A percentile compares a stretch with the other conserved stretches of the same genome.
Evolutionary conservation across 2,797 vertebrate species (phyloP).

Genomic region (Paedocypris micromegethes): DNA sequence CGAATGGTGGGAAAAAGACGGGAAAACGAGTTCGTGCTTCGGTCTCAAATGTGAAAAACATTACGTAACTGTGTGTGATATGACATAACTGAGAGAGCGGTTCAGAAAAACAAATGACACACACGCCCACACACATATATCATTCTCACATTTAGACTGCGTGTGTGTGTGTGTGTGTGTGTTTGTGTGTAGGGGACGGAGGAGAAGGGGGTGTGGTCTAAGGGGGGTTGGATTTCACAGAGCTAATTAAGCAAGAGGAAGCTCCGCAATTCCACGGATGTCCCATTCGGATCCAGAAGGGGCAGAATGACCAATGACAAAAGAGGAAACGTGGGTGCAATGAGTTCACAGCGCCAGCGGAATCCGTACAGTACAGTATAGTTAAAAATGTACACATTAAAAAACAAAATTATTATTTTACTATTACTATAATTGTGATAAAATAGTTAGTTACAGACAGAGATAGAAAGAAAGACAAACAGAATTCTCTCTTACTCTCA

Average conservation of each 20-base stretch:
- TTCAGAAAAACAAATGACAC: background rate
- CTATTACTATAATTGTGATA: too few species aligned
- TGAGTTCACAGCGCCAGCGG: constrained; percentile 65
- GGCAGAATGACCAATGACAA: constrained; percentile 21
- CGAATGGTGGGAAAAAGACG: constrained; percentile 1
- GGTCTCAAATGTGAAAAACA: background rate
- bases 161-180: constrained; percentile 35
- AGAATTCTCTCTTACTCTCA: background rate
- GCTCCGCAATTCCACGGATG: constrained; percentile 31
- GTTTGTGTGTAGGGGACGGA: constrained; percentile 26
- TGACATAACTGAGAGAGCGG: too few species aligned
- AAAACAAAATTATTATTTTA: too few species aligned
- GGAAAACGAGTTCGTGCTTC: constrained; percentile 1
- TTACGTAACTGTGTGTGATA: too few species aligned
- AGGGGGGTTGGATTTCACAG: constrained; percentile 48
- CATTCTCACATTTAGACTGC: constrained; percentile 31
- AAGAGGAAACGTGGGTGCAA: constrained; percentile 56
- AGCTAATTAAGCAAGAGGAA: constrained; percentile 47
- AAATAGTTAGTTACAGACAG: constrained; percentile 5
- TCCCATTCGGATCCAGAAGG: constrained; percentile 25
- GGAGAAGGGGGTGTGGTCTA: too few species aligned
- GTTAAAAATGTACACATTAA: too few species aligned
- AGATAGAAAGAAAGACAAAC: background rate
- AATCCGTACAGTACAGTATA: too few species aligned
- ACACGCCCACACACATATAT: background rate